Conservation (phyloP, 2,113 vertebrate genomes). For the Cichladusa arquata region DNA sequence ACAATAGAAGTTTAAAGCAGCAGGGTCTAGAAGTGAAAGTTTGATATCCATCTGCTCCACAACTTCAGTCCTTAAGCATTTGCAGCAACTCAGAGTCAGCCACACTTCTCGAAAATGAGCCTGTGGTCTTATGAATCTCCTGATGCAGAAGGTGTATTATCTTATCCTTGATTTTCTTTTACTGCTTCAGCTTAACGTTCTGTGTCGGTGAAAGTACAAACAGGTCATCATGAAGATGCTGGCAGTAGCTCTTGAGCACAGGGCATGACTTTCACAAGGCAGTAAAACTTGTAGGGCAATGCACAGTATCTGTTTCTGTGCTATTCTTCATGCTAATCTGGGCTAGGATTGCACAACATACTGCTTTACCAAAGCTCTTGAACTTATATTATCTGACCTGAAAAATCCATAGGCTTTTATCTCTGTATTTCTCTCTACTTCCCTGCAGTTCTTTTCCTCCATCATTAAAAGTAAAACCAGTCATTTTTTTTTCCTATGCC, state of each 20-base stretch:
- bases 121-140: neutral
- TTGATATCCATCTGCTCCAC: neutral
- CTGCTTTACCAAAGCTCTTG: neutral
- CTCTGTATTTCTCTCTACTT: neutral
- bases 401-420: neutral
- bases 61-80: neutral
- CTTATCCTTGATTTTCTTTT: conserved; percentile 20
- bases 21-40: neutral
- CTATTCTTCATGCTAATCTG: conserved; percentile 13
- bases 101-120: neutral
- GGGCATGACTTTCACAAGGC: neutral
- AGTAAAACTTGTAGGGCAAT: conserved; percentile 5
- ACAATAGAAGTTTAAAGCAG: neutral
- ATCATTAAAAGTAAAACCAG: neutral
- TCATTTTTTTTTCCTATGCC: neutral
- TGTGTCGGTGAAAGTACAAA: conserved; percentile 1
- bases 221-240: neutral
- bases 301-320: neutral
- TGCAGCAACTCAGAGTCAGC: neutral
- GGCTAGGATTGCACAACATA: neutral
- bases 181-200: neutral
- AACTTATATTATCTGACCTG: neutral
- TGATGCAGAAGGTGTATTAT: neutral
- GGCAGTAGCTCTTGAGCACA: conserved; percentile 2
- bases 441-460: neutral